A percentile compares a stretch with the other conserved stretches of the same genome.
Conservation (phyloP, 2,113 vertebrate species). For the Sapajus apella region DNA sequence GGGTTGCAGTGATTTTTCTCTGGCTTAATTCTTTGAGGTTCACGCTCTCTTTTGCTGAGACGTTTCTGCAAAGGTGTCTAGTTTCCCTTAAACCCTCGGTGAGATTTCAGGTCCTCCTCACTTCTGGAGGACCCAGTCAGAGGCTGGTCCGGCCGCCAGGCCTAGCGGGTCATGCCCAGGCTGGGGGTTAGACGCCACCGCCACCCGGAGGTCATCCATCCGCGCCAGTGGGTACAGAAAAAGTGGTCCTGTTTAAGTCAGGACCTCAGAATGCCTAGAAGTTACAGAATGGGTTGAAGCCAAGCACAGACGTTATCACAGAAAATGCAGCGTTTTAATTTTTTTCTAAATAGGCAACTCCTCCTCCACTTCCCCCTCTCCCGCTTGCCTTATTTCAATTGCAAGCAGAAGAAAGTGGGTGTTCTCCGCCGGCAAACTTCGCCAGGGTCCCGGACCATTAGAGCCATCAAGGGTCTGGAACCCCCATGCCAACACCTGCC, state of each 20-base stretch:
- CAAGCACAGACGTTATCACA: background rate
- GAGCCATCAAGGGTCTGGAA: background rate
- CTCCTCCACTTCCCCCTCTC: background rate
- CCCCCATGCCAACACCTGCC: background rate
- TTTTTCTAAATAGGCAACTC: background rate
- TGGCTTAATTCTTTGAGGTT: background rate
- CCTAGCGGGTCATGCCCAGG: background rate
- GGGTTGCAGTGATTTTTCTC: background rate
- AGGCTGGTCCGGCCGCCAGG: background rate
- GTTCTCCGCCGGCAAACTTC: rapidly evolving
- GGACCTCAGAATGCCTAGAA: background rate
- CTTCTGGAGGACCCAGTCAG: background rate
- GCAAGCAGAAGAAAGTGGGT: rapidly evolving
- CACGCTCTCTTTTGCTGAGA: background rate
- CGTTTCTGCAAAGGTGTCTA: background rate
- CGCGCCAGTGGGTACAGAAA: rapidly evolving
- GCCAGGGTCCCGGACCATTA: rapidly evolving
- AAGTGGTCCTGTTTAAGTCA: background rate
- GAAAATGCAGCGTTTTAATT: background rate
- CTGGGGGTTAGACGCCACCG: rapidly evolving
- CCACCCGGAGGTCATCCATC: rapidly evolving
- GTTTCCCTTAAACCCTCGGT: background rate
- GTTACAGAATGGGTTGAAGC: background rate
- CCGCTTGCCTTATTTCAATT: background rate
- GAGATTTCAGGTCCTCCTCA: background rate